Conservation (phyloP, 2,888 invertebrate species). For the Caenorhabditis sulstoni region DNA sequence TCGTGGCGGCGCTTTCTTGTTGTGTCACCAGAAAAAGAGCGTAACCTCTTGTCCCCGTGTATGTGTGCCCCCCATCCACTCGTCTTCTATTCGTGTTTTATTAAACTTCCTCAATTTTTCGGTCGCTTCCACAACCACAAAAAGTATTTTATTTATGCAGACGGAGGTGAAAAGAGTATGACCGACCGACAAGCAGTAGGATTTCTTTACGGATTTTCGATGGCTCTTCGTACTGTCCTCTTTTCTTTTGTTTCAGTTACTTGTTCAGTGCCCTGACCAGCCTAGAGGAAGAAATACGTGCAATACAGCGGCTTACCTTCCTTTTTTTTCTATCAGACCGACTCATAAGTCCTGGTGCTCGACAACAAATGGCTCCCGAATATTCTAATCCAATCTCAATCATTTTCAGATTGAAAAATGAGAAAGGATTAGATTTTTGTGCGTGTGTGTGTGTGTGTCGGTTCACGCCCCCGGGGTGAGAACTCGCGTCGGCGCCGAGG, state of each 20-base stretch:
- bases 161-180: slow-evolving; percentile 45
- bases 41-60: slow-evolving; percentile 53
- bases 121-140: slow-evolving; percentile 60
- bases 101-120: slow-evolving; percentile 66
- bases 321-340: too few relatives aligned
- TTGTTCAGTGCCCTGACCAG: too few relatives aligned
- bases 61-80: slow-evolving; percentile 31
- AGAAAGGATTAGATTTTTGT: slow-evolving; percentile 30
- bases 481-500: neutral
- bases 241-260: neutral
- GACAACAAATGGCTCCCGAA: neutral
- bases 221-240: neutral
- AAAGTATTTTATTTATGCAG: slow-evolving; percentile 57
- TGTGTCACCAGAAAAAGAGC: slow-evolving; percentile 53
- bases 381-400: slow-evolving; percentile 21
- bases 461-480: neutral
- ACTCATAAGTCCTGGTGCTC: too few relatives aligned
- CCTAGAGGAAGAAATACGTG: too few relatives aligned
- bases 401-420: too few relatives aligned
- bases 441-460: slow-evolving; percentile 3
- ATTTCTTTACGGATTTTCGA: slow-evolving; percentile 12
- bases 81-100: slow-evolving; percentile 64
- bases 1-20: slow-evolving; percentile 42
- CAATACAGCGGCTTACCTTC: too few relatives aligned
- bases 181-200: slow-evolving; percentile 44